phyloP scores from a whole-genome alignment of 2,888 invertebrate genomes.

The Nipponacmea schrenckii region DNA sequence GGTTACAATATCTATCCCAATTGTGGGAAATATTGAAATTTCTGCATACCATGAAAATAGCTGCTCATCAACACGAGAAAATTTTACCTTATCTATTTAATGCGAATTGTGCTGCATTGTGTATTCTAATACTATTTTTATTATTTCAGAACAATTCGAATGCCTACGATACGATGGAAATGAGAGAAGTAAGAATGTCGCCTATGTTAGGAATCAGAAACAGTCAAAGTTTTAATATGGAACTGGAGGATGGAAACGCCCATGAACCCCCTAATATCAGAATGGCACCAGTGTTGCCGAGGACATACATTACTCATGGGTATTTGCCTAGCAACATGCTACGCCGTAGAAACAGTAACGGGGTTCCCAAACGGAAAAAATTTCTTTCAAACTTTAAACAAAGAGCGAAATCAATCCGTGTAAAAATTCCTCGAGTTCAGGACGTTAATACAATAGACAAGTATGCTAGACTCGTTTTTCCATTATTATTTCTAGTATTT shows the following conservation, averaged over 20 bases:
- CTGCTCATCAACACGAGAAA: too few relatives aligned
- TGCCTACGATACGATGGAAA: slow-evolving; percentile 73
- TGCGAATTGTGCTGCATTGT: too few relatives aligned
- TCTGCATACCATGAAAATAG: too few relatives aligned
- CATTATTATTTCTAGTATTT: slow-evolving; percentile 93
- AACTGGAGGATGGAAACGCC: slow-evolving; percentile 42
- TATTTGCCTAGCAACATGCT: slow-evolving; percentile 49
- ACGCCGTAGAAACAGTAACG: slow-evolving; percentile 45
- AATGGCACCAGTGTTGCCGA: slow-evolving; percentile 51
- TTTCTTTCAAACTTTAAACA: slow-evolving; percentile 54
- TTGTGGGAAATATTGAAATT: too few relatives aligned
- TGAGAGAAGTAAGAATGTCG: slow-evolving; percentile 87
- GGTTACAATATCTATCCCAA: too few relatives aligned
- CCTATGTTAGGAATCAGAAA: slow-evolving; percentile 82
- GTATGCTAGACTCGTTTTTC: slow-evolving; percentile 94
- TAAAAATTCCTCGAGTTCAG: slow-evolving; percentile 73
- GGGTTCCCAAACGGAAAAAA: slow-evolving; percentile 41
- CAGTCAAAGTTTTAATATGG: slow-evolving; percentile 58
- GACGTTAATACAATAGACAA: slow-evolving; percentile 99
- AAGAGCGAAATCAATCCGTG: slow-evolving; percentile 57
- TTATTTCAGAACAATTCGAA: slow-evolving; percentile 33
- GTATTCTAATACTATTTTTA: neutral
- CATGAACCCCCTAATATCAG: slow-evolving; percentile 45
- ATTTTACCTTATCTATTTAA: too few relatives aligned
- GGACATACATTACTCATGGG: slow-evolving; percentile 55